Evolutionary conservation across 2,113 vertebrate genomes (phyloP).

Genomic region (Hippocampus barbouri): DNA sequence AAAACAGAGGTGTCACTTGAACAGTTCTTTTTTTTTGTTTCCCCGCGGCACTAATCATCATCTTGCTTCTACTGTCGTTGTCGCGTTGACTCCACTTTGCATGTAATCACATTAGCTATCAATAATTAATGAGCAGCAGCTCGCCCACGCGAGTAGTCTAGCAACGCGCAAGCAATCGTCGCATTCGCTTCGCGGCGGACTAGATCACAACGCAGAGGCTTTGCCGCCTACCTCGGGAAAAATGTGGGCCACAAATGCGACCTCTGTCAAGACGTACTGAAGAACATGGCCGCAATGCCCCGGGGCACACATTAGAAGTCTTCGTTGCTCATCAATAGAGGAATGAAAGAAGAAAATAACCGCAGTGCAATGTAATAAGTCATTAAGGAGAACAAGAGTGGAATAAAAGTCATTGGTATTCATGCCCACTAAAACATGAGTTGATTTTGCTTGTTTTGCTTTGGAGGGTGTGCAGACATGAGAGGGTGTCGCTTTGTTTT

Average conservation of each 20-base stretch:
- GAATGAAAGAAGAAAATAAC: neutral
- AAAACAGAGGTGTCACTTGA: slow-evolving; percentile 7
- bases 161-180: slow-evolving; percentile 17
- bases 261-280: slow-evolving; percentile 42
- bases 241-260: slow-evolving; percentile 31
- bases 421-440: neutral
- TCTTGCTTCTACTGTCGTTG: slow-evolving; percentile 13
- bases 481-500: too few relatives aligned
- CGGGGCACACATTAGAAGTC: slow-evolving; percentile 15
- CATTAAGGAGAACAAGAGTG: neutral
- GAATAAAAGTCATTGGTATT: neutral
- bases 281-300: slow-evolving; percentile 32
- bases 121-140: slow-evolving; percentile 59
- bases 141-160: slow-evolving; percentile 32
- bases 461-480: too few relatives aligned
- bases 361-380: neutral
- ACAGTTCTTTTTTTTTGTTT: slow-evolving; percentile 8
- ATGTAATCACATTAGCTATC: slow-evolving; percentile 47
- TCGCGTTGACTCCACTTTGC: slow-evolving; percentile 19
- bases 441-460: neutral
- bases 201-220: slow-evolving; percentile 22
- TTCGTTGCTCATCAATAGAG: slow-evolving; percentile 6
- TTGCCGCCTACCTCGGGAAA: slow-evolving; percentile 10
- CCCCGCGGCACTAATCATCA: slow-evolving; percentile 19
- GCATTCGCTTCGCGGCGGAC: slow-evolving; percentile 26